Conservation (phyloP, 1,140 invertebrate species). For the Pogonognathellus flavescens region DNA sequence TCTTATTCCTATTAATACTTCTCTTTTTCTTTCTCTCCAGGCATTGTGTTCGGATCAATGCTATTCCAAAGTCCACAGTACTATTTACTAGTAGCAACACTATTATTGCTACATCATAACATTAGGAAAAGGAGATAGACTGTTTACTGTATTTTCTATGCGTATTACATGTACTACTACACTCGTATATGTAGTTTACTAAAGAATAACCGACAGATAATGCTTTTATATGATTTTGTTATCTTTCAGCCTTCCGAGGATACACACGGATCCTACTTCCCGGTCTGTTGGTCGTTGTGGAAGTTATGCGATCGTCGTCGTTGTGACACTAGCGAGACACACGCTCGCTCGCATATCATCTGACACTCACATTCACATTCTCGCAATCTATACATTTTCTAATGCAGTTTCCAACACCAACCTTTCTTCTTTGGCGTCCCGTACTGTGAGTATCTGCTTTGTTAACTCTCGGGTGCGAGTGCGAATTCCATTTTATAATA, state of each 20-base stretch:
- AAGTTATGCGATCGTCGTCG: background rate
- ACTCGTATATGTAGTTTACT: too few relatives aligned
- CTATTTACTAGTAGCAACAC: background rate
- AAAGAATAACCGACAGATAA: background rate
- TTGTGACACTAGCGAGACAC: background rate
- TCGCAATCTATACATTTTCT: background rate
- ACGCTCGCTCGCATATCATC: slow-evolving; percentile 5
- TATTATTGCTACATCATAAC: background rate
- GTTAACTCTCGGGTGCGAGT: background rate
- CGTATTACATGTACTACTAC: background rate
- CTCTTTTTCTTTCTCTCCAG: too few relatives aligned
- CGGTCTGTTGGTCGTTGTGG: background rate
- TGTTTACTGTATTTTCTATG: background rate
- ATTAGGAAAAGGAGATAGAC: background rate
- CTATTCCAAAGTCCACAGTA: too few relatives aligned
- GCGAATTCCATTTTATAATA: background rate
- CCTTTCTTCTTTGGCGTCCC: background rate
- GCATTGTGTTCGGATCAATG: too few relatives aligned
- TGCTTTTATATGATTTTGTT: slow-evolving; percentile 25
- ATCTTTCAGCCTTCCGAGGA: slow-evolving; percentile 11
- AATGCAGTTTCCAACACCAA: background rate
- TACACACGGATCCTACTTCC: slow-evolving; percentile 9
- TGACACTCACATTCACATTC: background rate
- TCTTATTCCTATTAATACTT: too few relatives aligned
- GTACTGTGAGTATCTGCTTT: background rate